A percentile compares a stretch with the other conserved stretches of the same genome.
Conservation (phyloP, 1,140 invertebrate genomes). For the Drosophila ohnishii region DNA sequence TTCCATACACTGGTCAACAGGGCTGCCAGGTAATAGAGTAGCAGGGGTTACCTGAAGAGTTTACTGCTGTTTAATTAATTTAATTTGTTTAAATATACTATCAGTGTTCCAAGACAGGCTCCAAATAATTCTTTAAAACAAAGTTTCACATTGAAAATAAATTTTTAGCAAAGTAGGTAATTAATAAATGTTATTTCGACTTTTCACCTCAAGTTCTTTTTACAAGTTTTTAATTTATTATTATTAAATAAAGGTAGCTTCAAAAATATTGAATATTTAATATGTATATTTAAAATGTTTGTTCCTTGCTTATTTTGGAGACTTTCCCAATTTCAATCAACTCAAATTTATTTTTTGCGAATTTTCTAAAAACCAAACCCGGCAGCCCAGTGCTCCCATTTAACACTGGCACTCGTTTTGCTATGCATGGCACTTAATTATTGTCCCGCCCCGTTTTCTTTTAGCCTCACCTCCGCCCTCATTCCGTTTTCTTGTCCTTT, state of each 20-base stretch:
- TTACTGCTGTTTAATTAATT: background rate
- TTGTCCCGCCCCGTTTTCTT: conserved; percentile 19
- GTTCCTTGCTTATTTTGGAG: background rate
- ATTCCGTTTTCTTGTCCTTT: conserved; percentile 2
- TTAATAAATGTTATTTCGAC: background rate
- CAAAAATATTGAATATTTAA: background rate
- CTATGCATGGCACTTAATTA: conserved; percentile 26
- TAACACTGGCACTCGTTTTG: background rate
- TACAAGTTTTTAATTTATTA: background rate
- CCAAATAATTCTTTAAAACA: too few species aligned
- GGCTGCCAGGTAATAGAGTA: background rate
- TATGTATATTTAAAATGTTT: background rate
- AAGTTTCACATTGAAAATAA: background rate
- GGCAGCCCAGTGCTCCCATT: conserved; percentile 1
- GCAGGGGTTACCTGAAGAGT: background rate
- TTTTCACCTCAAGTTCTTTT: background rate
- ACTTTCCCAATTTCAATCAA: background rate
- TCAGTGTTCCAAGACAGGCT: too few species aligned
- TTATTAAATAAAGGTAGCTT: background rate
- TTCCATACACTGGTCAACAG: conserved; percentile 19
- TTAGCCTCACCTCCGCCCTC: conserved; percentile 15
- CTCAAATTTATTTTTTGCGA: background rate
- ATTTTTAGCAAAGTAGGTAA: background rate
- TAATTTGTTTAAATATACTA: background rate
- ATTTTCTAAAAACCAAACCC: background rate